Evolutionary conservation across 2,113 vertebrate species (phyloP).

Genomic region (Donacobius atricapilla): DNA sequence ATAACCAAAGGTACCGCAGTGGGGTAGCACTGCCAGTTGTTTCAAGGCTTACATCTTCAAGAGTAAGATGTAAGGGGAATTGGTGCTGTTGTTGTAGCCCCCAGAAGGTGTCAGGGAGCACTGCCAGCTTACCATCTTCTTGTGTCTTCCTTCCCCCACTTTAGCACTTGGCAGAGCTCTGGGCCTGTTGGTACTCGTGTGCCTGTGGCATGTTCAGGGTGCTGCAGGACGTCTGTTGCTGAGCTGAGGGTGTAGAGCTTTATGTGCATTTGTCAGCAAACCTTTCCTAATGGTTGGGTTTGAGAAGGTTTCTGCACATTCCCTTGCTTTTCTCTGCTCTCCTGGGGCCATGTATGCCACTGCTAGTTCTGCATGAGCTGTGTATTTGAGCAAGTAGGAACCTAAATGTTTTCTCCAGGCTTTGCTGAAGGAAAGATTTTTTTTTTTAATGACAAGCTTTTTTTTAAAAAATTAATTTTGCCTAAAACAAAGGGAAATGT

Average conservation of each 20-base stretch:
- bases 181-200: accelerated
- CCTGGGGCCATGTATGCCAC: accelerated
- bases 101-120: neutral
- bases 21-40: neutral
- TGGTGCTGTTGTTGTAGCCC: neutral
- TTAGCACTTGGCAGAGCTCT: neutral
- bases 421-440: neutral
- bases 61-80: too few relatives aligned
- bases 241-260: neutral
- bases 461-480: neutral
- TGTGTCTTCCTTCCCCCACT: neutral
- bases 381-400: neutral
- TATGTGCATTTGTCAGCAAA: neutral
- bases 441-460: neutral
- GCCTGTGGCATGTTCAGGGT: neutral
- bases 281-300: accelerated
- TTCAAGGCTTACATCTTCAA: neutral
- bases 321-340: neutral
- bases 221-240: neutral
- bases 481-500: neutral
- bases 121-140: neutral
- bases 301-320: neutral
- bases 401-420: neutral
- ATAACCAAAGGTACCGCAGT: neutral
- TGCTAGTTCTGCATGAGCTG: neutral